These are phyloP conservation scores for Thymelicus sylvestris DNA, from an alignment of 2,888 invertebrate species.

Conservation along the genomic window DNA sequence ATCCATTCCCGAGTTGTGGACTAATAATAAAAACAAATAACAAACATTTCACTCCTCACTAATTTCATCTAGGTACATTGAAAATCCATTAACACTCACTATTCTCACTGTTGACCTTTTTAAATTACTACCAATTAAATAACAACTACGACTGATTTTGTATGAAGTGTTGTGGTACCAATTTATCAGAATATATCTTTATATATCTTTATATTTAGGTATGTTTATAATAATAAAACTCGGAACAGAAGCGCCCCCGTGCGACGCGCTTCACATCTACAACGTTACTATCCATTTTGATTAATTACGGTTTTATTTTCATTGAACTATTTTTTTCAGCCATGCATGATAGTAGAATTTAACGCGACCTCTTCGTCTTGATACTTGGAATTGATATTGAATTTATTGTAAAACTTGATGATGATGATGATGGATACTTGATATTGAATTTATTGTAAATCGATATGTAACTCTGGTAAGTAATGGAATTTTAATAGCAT, in stretches of 20 bases:
- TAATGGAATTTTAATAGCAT: too few relatives aligned
- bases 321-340: slow-evolving; percentile 65
- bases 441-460: background rate
- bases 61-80: background rate
- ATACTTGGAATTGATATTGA: background rate
- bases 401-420: background rate
- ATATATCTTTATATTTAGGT: background rate
- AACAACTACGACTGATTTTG: too few relatives aligned
- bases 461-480: too few relatives aligned
- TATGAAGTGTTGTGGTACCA: background rate
- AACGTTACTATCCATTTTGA: slow-evolving; percentile 63
- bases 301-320: slow-evolving; percentile 70
- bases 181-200: background rate
- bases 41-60: background rate
- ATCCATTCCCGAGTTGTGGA: too few relatives aligned
- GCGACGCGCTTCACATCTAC: slow-evolving; percentile 58
- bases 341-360: slow-evolving; percentile 52
- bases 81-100: background rate
- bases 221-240: background rate
- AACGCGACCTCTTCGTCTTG: slow-evolving; percentile 48
- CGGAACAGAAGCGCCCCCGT: slow-evolving; percentile 50
- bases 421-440: too few relatives aligned
- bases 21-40: background rate
- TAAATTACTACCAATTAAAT: background rate
- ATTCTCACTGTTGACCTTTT: background rate